phyloP scores from a whole-genome alignment of 2,797 vertebrate species.

The Graptemys geographica region DNA sequence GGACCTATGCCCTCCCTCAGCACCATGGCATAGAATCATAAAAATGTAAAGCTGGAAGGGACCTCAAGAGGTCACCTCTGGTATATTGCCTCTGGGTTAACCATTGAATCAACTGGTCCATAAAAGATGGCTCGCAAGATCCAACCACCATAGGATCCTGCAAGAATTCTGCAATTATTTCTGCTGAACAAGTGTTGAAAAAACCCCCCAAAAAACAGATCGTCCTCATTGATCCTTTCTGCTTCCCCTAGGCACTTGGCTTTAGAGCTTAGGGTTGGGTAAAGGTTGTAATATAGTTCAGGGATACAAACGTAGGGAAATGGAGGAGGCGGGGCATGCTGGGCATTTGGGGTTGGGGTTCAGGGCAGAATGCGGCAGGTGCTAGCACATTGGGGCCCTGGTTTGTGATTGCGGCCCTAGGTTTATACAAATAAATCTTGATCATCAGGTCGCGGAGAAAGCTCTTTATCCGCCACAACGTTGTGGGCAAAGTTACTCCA shows the following conservation, averaged over 20 bases:
- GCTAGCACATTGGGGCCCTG: background rate
- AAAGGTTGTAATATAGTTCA: background rate
- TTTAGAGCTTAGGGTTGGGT: rapidly evolving
- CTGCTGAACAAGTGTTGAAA: background rate
- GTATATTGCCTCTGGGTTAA: background rate
- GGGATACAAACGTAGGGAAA: background rate
- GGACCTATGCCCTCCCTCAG: background rate
- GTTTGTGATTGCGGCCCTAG: background rate
- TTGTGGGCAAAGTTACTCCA: background rate
- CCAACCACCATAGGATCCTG: background rate
- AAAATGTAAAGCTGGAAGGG: background rate
- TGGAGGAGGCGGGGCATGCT: background rate
- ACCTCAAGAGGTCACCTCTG: background rate
- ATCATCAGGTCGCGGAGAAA: background rate
- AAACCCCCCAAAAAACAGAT: rapidly evolving
- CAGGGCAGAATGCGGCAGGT: background rate
- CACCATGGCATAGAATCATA: background rate
- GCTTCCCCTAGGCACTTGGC: rapidly evolving
- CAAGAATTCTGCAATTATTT: background rate
- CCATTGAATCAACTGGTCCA: background rate
- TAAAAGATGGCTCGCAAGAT: background rate
- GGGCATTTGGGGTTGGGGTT: background rate
- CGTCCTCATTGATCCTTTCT: background rate
- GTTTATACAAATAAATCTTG: background rate
- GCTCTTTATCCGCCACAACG: background rate